Evolutionary conservation across 1,140 invertebrate genomes (phyloP).

Genomic region (Drosophila nasuta): DNA sequence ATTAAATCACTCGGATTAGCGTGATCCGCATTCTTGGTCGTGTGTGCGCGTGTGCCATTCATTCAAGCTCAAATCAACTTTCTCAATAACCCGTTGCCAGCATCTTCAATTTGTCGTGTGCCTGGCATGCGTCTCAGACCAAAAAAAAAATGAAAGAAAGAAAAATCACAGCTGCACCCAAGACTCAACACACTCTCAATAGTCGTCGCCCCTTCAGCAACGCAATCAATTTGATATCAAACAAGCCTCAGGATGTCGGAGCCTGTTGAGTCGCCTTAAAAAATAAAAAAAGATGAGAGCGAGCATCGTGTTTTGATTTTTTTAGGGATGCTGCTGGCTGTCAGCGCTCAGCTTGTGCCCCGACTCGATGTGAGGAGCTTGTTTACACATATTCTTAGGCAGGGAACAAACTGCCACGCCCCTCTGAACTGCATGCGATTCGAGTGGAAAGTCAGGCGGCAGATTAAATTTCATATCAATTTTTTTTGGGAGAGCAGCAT

Average conservation of each 20-base stretch:
- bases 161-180: slow-evolving; percentile 36
- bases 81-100: slow-evolving; percentile 39
- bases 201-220: slow-evolving; percentile 10
- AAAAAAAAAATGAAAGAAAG: too few species aligned
- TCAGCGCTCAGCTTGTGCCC: slow-evolving; percentile 25
- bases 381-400: slow-evolving; percentile 30
- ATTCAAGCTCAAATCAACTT: slow-evolving; percentile 19
- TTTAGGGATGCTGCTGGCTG: slow-evolving; percentile 66
- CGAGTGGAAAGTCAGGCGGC: neutral
- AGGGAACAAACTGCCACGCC: slow-evolving; percentile 32
- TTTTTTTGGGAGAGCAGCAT: neutral
- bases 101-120: slow-evolving; percentile 27
- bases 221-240: slow-evolving; percentile 74
- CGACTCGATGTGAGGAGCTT: slow-evolving; percentile 1
- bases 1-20: slow-evolving; percentile 59
- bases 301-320: neutral
- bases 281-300: slow-evolving; percentile 27
- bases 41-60: neutral
- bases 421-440: neutral
- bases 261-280: slow-evolving; percentile 50
- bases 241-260: slow-evolving; percentile 1
- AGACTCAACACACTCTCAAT: neutral
- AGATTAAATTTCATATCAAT: slow-evolving; percentile 33
- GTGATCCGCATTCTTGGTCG: slow-evolving; percentile 9
- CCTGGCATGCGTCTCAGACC: slow-evolving; percentile 30